Conservation (phyloP, 2,797 vertebrate species). For the Siniperca scherzeri region DNA sequence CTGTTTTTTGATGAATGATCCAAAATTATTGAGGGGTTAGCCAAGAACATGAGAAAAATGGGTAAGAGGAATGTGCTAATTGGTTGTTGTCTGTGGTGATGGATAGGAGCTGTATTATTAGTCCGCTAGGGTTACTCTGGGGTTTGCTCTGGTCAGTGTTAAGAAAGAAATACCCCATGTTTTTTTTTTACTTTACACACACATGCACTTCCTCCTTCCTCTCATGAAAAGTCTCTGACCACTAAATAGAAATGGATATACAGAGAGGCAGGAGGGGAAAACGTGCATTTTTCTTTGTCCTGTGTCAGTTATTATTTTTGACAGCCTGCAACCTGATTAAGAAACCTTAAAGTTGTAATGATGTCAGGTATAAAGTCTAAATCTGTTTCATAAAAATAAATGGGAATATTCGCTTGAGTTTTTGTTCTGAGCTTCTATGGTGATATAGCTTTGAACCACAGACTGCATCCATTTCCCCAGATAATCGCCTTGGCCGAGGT, state of each 20-base stretch:
- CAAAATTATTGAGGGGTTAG: conserved; percentile 64
- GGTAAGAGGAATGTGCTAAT: conserved; percentile 82
- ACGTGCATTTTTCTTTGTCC: not conserved
- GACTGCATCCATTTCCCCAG: not conserved
- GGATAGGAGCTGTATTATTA: conserved; percentile 83
- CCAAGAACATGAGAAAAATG: conserved; percentile 76
- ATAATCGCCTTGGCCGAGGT: not conserved
- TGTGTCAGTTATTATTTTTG: not conserved
- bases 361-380: not conserved
- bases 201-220: not conserved
- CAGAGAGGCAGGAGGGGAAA: not conserved
- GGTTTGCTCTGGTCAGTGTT: conserved; percentile 69
- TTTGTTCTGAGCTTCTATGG: not conserved
- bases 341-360: not conserved
- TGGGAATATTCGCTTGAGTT: not conserved
- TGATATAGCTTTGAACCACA: not conserved
- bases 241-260: conserved; percentile 27
- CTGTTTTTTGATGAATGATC: conserved; percentile 68
- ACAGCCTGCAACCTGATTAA: conserved; percentile 3
- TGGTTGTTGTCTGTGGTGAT: conserved; percentile 85
- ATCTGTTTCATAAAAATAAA: not conserved
- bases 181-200: conserved; percentile 12
- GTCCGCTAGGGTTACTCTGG: conserved; percentile 68
- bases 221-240: conserved; percentile 38
- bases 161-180: conserved; percentile 45